Conservation (phyloP, 2,113 vertebrate genomes). For the Zootoca vivipara region DNA sequence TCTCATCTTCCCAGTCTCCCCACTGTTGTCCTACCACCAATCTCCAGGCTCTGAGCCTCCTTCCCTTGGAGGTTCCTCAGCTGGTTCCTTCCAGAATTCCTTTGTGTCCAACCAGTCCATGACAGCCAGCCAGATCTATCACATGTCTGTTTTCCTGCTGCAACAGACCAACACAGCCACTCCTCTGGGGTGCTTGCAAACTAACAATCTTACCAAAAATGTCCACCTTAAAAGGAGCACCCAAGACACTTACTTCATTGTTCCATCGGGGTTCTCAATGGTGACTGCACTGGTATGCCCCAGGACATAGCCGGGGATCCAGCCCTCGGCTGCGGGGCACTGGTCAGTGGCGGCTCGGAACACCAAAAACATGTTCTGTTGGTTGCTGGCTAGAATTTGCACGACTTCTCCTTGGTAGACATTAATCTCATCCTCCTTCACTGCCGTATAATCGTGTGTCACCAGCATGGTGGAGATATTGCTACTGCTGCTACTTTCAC, state of each 20-base stretch:
- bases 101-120: no score
- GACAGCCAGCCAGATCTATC: no score
- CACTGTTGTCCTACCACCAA: no score
- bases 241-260: constrained; percentile 88
- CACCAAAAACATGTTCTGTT: constrained; percentile 99
- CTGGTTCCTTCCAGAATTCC: no score
- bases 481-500: constrained; percentile 99
- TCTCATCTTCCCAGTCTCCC: no score
- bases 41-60: no score
- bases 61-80: no score
- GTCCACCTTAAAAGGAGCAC: not conserved
- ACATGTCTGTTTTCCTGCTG: not conserved
- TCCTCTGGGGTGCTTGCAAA: not conserved
- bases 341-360: constrained; percentile 97
- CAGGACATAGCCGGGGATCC: constrained; percentile 98
- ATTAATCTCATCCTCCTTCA: constrained; percentile 99
- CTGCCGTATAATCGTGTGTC: constrained; percentile 97
- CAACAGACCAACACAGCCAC: not conserved
- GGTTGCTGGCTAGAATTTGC: constrained; percentile 99
- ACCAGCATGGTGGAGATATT: constrained; percentile 99
- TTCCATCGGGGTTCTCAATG: constrained; percentile 91
- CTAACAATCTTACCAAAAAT: not conserved
- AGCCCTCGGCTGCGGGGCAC: constrained; percentile 98
- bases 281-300: constrained; percentile 94
- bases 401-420: constrained; percentile 98